Evolutionary conservation across 2,113 vertebrate genomes (phyloP), one percentile per base, ranked within the genome.

Genomic region (Ginglymostoma cirratum): DNA sequence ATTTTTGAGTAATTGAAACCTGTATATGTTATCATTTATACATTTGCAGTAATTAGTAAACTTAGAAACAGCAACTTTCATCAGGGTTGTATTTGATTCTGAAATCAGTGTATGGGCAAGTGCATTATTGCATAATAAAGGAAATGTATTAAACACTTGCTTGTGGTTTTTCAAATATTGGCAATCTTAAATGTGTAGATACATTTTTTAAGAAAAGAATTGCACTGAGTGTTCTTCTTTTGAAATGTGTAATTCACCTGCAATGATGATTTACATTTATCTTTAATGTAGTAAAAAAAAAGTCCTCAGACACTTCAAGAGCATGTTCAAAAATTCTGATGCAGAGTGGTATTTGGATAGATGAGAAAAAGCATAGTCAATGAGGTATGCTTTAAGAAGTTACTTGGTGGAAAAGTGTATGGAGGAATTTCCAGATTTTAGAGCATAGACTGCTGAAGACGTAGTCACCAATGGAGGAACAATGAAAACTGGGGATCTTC

Each of bases 1-100:
- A 97, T 97, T 97, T 95, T 97, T 97, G 96, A 97, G 97, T 96
- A 96, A 97, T 96, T 96, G 96, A 96, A 97, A 96, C 94, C 69
- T 97, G 97, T 97, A 97, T 96, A 85, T 97, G 96, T 96, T 97
- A 96, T 96, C 96, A 96, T 97, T 97, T 96, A 96, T 97, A 97
- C 96, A 76, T 97, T 96, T 70, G 70, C 69, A 76, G 96, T 96
- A 2, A 95, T 96, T 83, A 97, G 96, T 96, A 96, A 96, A 89
- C 67, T 95, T 96, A 96, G 78, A 95, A 95, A 72, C 70, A 95
- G 94, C 94, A 76, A 95, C 27, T 95, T 95, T 95, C 94, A 95
- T 95, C 94, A 66, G 96, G 94, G 96, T 38, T 97, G 96, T 97
- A 87, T 92, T 96, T 96, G 96, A 96, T 95, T 95, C 96, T 96